Percentiles rank a stretch among this genome's conserved stretches.
Evolutionary conservation across 2,888 invertebrate species (phyloP).

Genomic region (Troilus luridus): DNA sequence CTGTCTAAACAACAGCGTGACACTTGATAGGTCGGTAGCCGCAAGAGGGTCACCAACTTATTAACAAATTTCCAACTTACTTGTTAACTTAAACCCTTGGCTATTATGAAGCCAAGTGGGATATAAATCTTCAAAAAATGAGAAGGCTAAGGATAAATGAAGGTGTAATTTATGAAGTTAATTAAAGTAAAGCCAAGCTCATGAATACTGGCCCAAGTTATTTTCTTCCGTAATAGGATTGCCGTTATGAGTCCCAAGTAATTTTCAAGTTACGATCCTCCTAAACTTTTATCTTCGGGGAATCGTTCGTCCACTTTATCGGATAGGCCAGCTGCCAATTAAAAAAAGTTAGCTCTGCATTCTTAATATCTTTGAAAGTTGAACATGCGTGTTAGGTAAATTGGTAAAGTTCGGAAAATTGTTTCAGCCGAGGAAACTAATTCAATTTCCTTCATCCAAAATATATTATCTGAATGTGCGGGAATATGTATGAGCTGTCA

Average conservation of each 20-base stretch:
- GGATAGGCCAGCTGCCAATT: not conserved
- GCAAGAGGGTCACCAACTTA: not conserved
- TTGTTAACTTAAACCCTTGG: not conserved
- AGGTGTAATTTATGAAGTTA: slow-evolving; percentile 44
- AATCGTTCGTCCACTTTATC: not conserved
- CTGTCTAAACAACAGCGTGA: not conserved
- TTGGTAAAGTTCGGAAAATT: too few relatives aligned
- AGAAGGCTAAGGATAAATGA: not conserved
- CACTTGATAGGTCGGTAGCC: not conserved
- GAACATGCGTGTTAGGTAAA: too few relatives aligned
- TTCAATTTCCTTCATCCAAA: too few relatives aligned
- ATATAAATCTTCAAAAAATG: slow-evolving; percentile 24
- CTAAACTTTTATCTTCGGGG: slow-evolving; percentile 40
- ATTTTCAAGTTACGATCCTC: slow-evolving; percentile 19
- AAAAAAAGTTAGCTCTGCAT: not conserved
- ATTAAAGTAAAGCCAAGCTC: slow-evolving; percentile 32
- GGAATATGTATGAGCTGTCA: too few relatives aligned
- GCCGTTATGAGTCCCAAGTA: slow-evolving; percentile 10
- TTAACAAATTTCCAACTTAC: not conserved
- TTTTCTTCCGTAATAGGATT: slow-evolving; percentile 34
- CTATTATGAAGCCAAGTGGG: not conserved
- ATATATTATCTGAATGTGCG: too few relatives aligned
- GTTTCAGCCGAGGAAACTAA: too few relatives aligned
- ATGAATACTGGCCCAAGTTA: slow-evolving; percentile 36
- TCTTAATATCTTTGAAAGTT: not conserved